These are phyloP conservation scores for Campylorhamphus procurvoides DNA, from an alignment of 2,113 vertebrate species.

Conservation along the genomic window DNA sequence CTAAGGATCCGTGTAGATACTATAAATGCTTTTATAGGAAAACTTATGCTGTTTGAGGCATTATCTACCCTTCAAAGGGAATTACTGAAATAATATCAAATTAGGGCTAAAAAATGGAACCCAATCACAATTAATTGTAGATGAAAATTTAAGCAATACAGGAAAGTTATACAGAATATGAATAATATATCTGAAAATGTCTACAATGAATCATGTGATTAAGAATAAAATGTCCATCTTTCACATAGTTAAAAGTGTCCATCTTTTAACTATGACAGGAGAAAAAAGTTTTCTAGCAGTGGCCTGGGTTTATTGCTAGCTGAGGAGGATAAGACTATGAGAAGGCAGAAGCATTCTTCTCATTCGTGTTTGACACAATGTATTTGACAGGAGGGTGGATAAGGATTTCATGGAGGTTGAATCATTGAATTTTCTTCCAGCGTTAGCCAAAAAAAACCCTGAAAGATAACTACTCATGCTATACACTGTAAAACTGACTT, in stretches of 20 bases:
- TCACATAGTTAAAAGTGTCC: not conserved
- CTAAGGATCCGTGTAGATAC: not conserved
- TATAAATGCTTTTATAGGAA: not conserved
- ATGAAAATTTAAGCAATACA: not conserved
- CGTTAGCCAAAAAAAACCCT: not conserved
- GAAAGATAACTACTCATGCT: not conserved
- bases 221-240: not conserved
- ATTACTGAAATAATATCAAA: not conserved
- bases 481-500: not conserved
- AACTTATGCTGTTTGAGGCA: not conserved
- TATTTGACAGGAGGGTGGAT: not conserved
- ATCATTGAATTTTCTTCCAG: not conserved
- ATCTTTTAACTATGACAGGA: not conserved
- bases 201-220: not conserved
- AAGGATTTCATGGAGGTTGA: not conserved
- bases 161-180: not conserved
- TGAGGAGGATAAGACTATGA: not conserved
- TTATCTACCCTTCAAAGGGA: not conserved
- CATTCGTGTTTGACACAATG: accelerated
- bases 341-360: not conserved
- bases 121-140: not conserved
- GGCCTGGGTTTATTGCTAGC: not conserved
- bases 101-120: not conserved
- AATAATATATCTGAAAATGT: not conserved
- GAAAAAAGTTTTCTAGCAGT: not conserved